Conservation (phyloP, 1,140 invertebrate genomes). For the Drosophila funebris region DNA sequence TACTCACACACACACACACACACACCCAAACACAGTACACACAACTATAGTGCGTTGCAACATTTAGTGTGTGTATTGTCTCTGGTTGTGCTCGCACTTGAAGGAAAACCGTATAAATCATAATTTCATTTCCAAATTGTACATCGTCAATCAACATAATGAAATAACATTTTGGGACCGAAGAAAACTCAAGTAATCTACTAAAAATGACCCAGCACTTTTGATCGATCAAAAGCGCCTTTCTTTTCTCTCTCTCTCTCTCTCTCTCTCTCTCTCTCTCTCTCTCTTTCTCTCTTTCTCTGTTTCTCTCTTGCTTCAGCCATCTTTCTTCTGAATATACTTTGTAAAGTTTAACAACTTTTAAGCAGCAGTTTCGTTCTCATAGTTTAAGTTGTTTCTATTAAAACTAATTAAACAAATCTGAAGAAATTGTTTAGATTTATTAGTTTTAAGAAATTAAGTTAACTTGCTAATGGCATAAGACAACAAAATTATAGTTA, state of each 20-base stretch:
- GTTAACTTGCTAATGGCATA: too few relatives aligned
- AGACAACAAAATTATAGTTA: too few relatives aligned
- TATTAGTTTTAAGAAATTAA: too few relatives aligned
- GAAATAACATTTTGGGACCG: slow-evolving; percentile 55
- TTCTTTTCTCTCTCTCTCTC: not conserved
- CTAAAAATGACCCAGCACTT: slow-evolving; percentile 68
- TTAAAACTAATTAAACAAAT: too few relatives aligned
- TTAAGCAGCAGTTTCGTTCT: not conserved
- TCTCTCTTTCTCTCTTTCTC: not conserved
- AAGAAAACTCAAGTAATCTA: slow-evolving; percentile 57
- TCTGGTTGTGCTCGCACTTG: slow-evolving; percentile 15
- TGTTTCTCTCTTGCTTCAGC: not conserved
- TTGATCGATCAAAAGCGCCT: slow-evolving; percentile 49
- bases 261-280: not conserved
- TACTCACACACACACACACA: too few relatives aligned
- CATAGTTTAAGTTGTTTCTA: not conserved
- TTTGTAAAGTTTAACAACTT: not conserved
- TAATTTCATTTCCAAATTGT: slow-evolving; percentile 77
- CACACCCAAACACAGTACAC: too few relatives aligned
- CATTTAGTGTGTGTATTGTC: slow-evolving; percentile 28
- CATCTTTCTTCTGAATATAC: too few relatives aligned
- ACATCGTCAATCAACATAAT: slow-evolving; percentile 80
- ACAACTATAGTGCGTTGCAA: slow-evolving; percentile 53
- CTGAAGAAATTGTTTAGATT: too few relatives aligned
- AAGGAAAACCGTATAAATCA: slow-evolving; percentile 73